Conservation (phyloP, 2,113 vertebrate species). For the Anguilla rostrata region DNA sequence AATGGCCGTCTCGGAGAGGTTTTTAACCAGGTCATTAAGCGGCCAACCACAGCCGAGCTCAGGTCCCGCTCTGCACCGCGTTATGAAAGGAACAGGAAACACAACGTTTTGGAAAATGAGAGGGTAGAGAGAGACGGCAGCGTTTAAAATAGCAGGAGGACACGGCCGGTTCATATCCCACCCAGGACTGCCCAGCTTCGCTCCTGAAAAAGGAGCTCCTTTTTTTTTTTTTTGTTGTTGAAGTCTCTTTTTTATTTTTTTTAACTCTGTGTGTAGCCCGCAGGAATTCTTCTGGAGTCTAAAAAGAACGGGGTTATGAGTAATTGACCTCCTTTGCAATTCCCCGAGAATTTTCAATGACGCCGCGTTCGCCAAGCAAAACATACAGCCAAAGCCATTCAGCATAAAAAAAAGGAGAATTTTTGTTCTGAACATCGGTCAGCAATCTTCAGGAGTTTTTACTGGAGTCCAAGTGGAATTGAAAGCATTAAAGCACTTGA, state of each 20-base stretch:
- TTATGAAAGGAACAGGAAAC: conserved; percentile 10
- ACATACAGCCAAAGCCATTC: too few species aligned
- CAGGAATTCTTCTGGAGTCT: too few species aligned
- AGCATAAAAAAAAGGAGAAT: neutral
- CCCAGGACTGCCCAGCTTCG: neutral
- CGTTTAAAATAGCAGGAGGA: neutral
- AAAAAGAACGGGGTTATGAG: too few species aligned
- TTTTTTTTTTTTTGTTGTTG: too few species aligned
- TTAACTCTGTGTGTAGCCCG: too few species aligned
- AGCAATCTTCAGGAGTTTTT: too few species aligned
- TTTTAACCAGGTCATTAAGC: neutral
- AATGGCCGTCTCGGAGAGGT: neutral
- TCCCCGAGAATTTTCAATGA: too few species aligned
- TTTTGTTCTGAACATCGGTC: neutral
- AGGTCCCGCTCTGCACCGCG: neutral
- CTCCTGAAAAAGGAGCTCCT: too few species aligned
- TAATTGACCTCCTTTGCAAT: too few species aligned
- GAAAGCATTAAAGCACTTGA: neutral
- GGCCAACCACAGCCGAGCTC: conserved; percentile 27
- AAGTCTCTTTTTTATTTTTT: too few species aligned
- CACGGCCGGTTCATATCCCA: neutral
- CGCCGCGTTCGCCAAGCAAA: too few species aligned
- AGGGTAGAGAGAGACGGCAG: conserved; percentile 51
- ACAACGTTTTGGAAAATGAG: conserved; percentile 71
- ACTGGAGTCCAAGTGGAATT: neutral